Evolutionary conservation across 30 jellyfish, hydroid and myxozoan species (phyloP).

Genomic region (Aurelia coerulea): DNA sequence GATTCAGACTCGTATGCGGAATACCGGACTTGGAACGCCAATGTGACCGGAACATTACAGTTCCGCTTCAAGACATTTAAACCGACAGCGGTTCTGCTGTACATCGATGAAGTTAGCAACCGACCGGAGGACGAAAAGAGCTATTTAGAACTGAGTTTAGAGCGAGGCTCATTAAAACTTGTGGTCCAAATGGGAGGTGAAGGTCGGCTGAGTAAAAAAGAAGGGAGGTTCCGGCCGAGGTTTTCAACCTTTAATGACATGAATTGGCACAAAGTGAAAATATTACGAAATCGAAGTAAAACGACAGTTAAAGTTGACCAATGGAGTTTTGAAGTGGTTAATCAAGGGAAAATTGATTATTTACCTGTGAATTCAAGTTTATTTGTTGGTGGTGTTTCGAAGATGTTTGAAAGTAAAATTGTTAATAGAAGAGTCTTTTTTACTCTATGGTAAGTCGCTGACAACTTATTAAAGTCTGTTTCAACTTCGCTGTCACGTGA

Average conservation of each 20-base stretch:
- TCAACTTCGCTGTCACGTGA: not conserved
- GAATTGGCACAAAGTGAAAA: slow-evolving; percentile 81
- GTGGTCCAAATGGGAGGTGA: slow-evolving; percentile 73
- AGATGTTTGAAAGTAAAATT: not conserved
- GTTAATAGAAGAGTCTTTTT: slow-evolving; percentile 25
- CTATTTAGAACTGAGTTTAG: slow-evolving; percentile 53
- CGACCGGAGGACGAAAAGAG: slow-evolving; percentile 31
- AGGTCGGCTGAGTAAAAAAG: slow-evolving; percentile 37
- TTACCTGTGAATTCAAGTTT: slow-evolving; percentile 76
- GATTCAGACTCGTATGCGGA: slow-evolving; percentile 65
- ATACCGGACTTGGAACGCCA: slow-evolving; percentile 79
- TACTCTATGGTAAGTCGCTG: slow-evolving; percentile 33
- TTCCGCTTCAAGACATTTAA: slow-evolving; percentile 84
- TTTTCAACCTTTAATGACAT: slow-evolving; percentile 55
- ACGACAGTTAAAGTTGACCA: slow-evolving; percentile 63
- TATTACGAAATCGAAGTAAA: slow-evolving; percentile 33
- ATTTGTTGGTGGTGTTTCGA: slow-evolving; percentile 85
- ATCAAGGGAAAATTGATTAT: slow-evolving; percentile 27
- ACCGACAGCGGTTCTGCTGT: slow-evolving; percentile 52
- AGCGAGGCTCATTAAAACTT: slow-evolving; percentile 65
- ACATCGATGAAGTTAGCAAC: slow-evolving; percentile 60
- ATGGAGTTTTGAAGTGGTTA: slow-evolving; percentile 16
- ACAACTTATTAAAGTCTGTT: no score
- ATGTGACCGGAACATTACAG: slow-evolving; percentile 61
- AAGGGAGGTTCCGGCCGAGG: slow-evolving; percentile 45